phyloP scores from a whole-genome alignment of 2,797 vertebrate species.

The Bovichtus diacanthus region DNA sequence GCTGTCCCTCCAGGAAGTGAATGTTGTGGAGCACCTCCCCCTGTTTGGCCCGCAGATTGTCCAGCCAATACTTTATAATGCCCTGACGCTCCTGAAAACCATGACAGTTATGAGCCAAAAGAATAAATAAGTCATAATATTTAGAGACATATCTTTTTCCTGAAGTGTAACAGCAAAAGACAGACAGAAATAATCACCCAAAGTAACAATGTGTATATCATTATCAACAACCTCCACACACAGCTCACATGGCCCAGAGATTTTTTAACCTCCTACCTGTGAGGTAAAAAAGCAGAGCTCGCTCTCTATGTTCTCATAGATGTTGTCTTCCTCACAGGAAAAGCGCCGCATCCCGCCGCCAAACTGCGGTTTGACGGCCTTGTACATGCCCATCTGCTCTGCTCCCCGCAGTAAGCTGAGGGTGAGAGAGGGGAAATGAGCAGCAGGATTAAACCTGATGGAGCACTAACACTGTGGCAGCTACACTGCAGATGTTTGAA shows the following conservation, averaged over 20 bases:
- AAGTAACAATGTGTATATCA: background rate
- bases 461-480: background rate
- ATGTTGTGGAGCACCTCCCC: conserved; percentile 94
- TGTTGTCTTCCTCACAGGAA: conserved; percentile 94
- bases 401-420: conserved; percentile 92
- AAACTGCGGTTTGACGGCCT: conserved; percentile 91
- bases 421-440: conserved; percentile 28
- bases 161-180: background rate
- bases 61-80: conserved; percentile 94
- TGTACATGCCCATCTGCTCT: conserved; percentile 92
- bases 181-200: background rate
- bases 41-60: conserved; percentile 93
- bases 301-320: conserved; percentile 94
- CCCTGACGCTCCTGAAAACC: conserved; percentile 91
- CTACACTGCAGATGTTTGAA: conserved; percentile 36
- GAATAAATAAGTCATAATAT: background rate
- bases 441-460: conserved; percentile 39
- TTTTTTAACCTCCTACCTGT: conserved; percentile 86
- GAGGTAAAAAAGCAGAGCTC: conserved; percentile 94
- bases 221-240: background rate
- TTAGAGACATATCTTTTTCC: background rate
- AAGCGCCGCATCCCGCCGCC: conserved; percentile 92
- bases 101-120: background rate
- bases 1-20: conserved; percentile 94
- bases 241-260: background rate